Percentiles rank a stretch among this genome's conserved stretches.
phyloP scores from a whole-genome alignment of 2,113 vertebrate species.

The Silurus glanis region DNA sequence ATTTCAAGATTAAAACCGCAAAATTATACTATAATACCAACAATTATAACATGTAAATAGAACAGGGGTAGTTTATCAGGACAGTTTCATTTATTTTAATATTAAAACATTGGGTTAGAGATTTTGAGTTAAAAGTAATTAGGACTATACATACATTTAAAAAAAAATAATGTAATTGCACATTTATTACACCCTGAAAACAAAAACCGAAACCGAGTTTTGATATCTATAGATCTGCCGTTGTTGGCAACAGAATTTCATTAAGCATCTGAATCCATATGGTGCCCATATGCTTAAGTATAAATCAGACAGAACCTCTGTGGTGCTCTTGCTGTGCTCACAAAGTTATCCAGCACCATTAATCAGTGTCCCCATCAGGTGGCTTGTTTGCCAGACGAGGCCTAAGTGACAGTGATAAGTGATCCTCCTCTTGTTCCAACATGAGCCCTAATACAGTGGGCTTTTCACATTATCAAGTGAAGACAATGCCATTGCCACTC shows the following conservation, averaged over 20 bases:
- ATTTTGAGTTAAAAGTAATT: neutral
- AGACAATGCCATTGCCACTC: slow-evolving; percentile 66
- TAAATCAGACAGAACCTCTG: slow-evolving; percentile 54
- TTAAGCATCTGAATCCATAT: slow-evolving; percentile 49
- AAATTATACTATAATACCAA: neutral
- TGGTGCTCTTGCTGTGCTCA: slow-evolving; percentile 56
- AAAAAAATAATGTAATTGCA: neutral
- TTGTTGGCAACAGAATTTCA: slow-evolving; percentile 45
- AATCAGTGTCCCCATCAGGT: slow-evolving; percentile 65
- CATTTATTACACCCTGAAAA: neutral
- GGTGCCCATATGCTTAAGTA: slow-evolving; percentile 57
- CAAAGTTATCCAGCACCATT: slow-evolving; percentile 61
- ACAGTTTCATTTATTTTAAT: neutral
- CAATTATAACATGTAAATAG: neutral
- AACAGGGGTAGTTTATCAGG: neutral
- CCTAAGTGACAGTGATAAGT: slow-evolving; percentile 65
- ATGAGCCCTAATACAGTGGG: slow-evolving; percentile 57
- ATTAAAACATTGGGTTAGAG: neutral
- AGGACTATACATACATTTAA: no score
- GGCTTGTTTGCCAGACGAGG: slow-evolving; percentile 62
- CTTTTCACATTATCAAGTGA: slow-evolving; percentile 60
- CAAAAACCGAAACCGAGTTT: neutral
- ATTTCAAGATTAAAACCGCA: neutral
- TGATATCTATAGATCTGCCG: slow-evolving; percentile 40
- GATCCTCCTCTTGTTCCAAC: slow-evolving; percentile 60